Evolutionary conservation across 2,888 invertebrate genomes (phyloP), one percentile per base, ranked within the genome.

Genomic region (Diaphora mendica): DNA sequence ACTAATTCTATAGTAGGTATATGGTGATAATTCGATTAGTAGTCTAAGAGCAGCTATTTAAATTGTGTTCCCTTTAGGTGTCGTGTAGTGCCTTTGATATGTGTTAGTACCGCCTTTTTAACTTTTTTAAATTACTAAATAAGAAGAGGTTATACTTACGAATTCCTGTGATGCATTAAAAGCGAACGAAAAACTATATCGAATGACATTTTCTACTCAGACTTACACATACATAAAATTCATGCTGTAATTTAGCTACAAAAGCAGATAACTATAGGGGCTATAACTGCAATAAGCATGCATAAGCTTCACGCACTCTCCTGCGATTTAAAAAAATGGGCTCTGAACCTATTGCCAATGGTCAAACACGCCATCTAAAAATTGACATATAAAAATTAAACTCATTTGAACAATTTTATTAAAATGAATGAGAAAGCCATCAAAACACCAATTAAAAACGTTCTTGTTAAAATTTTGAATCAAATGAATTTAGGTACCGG

Each of bases 131-230:
- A 33, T 26, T 66, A 33, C 33, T 17, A 39, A 51, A 35, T 64
- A 64, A 33, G 4, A 65, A 64, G 51, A 68, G 30, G 75, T 84
- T 83, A 81, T 88, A 89, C 89, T 89, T 88, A 89, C 89, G 83
- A 82, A 88, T 73, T 89, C 89, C 89, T 89, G 88, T 82, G 89
- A 83, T 82, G 89, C 89, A 80, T 86, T 86, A 84, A 89, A 87
- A 88, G 81, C 87, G 80, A 88, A 88, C 82, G 83, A 84, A 74
- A 82, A 0, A 23, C 75, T 81, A 74, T 86, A 84, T 76, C 77
- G 82, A 79, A 77, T 71, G 75, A 74, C 74, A 74, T 71, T 72
- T 77, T 86, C 51, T 87, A 88, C 83, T 77, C 71, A 77, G 77
- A 83, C 82, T 82, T 78, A 83, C 81, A 81, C 77, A 72, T 81